phyloP scores from a whole-genome alignment of 2,113 vertebrate species.

The Paramisgurnus dabryanus region DNA sequence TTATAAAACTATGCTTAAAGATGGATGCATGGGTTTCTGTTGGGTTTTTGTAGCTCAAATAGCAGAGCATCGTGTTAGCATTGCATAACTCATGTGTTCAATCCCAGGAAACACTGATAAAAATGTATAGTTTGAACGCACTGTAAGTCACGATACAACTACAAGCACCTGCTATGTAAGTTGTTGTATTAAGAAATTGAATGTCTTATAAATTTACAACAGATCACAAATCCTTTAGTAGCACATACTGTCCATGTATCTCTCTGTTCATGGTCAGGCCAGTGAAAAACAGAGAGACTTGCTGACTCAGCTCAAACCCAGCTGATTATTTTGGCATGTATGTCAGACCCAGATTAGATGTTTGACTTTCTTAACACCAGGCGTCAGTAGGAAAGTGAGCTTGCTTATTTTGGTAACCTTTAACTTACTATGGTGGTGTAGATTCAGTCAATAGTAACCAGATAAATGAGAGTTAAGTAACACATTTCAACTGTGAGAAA shows the following conservation, averaged over 20 bases:
- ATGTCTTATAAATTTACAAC: background rate
- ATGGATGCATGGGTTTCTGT: too few relatives aligned
- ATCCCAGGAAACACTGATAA: too few relatives aligned
- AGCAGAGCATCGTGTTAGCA: too few relatives aligned
- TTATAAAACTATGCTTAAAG: too few relatives aligned
- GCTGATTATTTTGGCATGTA: conserved; percentile 46
- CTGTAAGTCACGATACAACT: too few relatives aligned
- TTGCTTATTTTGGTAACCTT: conserved; percentile 28
- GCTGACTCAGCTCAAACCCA: conserved; percentile 55
- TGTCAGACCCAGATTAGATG: conserved; percentile 39
- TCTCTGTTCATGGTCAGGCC: conserved; percentile 16
- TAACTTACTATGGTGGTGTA: conserved; percentile 1
- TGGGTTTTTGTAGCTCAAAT: too few relatives aligned
- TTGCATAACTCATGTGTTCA: too few relatives aligned
- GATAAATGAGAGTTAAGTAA: background rate
- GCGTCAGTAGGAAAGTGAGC: conserved; percentile 3
- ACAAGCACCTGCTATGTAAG: too few relatives aligned
- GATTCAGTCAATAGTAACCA: background rate
- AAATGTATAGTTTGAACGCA: too few relatives aligned
- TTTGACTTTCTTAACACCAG: conserved; percentile 41
- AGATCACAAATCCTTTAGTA: background rate
- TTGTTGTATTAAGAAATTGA: too few relatives aligned
- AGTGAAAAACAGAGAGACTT: conserved; percentile 43
- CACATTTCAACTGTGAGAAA: background rate
- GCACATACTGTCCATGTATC: background rate